Conservation (phyloP, 2,797 vertebrate species). For the Dendrocincla fuliginosa region DNA sequence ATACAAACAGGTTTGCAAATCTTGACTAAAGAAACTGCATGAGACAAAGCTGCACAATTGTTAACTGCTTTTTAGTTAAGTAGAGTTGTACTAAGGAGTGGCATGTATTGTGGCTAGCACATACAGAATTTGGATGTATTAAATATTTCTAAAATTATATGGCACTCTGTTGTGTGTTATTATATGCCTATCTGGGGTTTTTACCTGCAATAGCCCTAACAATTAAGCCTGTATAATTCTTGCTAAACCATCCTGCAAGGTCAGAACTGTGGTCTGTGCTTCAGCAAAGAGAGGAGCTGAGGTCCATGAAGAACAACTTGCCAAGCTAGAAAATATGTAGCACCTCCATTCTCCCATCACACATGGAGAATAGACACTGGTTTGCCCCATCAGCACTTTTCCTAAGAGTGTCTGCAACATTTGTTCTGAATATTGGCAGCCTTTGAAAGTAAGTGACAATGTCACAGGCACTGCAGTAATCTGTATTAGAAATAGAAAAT, state of each 20-base stretch:
- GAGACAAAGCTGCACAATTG: neutral
- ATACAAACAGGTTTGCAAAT: neutral
- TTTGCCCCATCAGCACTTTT: neutral
- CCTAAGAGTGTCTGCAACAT: neutral
- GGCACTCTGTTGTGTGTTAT: constrained; percentile 5
- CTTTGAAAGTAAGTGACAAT: neutral
- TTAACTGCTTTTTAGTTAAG: neutral
- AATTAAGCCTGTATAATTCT: neutral
- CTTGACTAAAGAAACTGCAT: neutral
- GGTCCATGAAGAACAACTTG: neutral
- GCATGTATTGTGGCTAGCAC: neutral
- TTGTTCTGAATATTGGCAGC: neutral
- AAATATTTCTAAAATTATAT: constrained; percentile 50
- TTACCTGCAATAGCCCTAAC: neutral
- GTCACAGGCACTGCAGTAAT: neutral
- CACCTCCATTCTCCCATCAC: neutral
- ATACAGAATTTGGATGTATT: neutral
- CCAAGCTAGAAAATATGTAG: neutral
- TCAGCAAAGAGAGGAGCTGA: neutral
- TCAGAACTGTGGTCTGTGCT: neutral
- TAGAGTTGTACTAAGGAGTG: neutral
- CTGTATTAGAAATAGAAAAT: neutral
- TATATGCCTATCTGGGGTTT: neutral
- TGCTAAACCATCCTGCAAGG: neutral
- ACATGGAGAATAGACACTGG: neutral